Evolutionary conservation across 2,888 invertebrate species (phyloP), one percentile per base, ranked within the genome.

Genomic region (Mythimna pallens): DNA sequence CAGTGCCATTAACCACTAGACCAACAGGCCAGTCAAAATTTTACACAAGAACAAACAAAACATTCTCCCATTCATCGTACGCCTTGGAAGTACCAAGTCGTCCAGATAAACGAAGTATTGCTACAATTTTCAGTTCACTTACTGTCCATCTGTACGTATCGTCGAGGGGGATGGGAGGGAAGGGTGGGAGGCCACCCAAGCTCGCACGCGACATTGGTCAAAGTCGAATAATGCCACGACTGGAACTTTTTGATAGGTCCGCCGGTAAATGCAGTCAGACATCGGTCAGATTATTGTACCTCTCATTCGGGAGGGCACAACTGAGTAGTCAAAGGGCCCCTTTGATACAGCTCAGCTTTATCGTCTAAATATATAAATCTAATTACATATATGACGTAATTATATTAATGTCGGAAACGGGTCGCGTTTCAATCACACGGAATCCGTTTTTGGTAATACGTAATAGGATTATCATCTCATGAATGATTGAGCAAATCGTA

Each of bases 161-260:
- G 76, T 73, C 43, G 36, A 65, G 55, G 72, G 65, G 72, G 70
- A 61, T n/a, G 40, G n/a, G 65, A 30, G 63, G 77, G 61, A 59
- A 12, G 43, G 17, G 54, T 67, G 76, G 76, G 65, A 57, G 58
- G 62, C 81, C 76, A 58, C 83, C 73, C 82, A 54, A 20, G 8
- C 74, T 85, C 76, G 77, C 88, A 92, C 90, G 92, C 90, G 91
- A 93, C 90, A 90, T 91, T 90, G 92, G 93, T 93, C 92, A 93
- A 92, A 93, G 92, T 90, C 89, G 84, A 84, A 88, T 87, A 88
- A 86, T 87, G 80, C 82, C 77, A 65, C 65, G 83, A 88, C 85
- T 89, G 86, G 89, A 91, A 93, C 92, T 93, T 93, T 93, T 93
- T 91, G 93, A 92, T 91, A 89, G 89, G 87, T 80, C 80, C 80